Evolutionary conservation across 2,113 vertebrate species (phyloP).

Genomic region (Dicaeum eximium): DNA sequence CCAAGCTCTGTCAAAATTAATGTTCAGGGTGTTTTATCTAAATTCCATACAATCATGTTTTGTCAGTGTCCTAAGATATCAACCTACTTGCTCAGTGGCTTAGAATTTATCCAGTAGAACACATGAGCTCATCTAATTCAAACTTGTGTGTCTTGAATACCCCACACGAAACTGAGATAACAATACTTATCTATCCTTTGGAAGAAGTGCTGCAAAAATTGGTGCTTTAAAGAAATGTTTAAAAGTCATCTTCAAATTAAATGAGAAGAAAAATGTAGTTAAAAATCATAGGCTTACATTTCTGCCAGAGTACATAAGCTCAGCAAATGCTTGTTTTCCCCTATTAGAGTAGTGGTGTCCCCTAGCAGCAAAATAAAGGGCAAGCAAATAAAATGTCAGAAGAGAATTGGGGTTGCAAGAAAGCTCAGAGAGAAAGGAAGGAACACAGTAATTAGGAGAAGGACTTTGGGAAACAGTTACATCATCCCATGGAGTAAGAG

Average conservation of each 20-base stretch:
- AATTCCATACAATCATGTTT: not conserved
- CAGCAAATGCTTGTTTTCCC: conserved; percentile 10
- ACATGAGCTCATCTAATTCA: not conserved
- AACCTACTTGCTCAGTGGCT: not conserved
- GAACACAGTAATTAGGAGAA: conserved; percentile 21
- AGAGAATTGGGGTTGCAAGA: not conserved
- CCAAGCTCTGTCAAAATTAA: not conserved
- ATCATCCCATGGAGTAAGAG: conserved; percentile 38
- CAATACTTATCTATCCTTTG: not conserved
- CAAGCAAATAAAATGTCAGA: conserved; percentile 8
- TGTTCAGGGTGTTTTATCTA: not conserved
- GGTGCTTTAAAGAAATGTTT: not conserved
- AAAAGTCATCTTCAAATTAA: not conserved
- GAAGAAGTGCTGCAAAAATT: not conserved
- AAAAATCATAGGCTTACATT: not conserved
- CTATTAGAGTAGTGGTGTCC: not conserved
- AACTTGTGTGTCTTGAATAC: not conserved
- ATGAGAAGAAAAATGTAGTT: not conserved
- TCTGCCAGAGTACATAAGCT: not conserved
- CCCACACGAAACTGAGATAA: not conserved
- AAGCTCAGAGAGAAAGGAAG: not conserved
- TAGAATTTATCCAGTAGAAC: not conserved
- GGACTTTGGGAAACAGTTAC: not conserved
- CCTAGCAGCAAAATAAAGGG: conserved; percentile 21
- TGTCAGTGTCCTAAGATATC: not conserved